Conservation (phyloP, 2,888 invertebrate genomes). For the Diarsia mendica region DNA sequence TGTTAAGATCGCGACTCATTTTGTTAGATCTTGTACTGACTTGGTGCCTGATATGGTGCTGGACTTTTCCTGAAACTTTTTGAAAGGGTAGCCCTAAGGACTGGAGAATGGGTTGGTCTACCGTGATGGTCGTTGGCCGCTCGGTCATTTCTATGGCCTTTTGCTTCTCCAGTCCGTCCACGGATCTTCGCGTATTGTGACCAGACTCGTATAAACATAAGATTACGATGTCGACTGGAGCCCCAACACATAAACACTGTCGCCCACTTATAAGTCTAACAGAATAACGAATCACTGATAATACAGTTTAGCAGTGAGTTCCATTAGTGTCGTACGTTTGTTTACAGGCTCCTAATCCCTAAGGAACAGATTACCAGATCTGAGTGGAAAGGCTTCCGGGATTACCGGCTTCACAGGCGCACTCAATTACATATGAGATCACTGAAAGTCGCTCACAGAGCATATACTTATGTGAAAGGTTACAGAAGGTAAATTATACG, state of each 20-base stretch:
- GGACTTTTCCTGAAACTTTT: not conserved
- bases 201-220: not conserved
- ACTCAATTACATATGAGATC: constrained; percentile 44
- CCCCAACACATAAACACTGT: not conserved
- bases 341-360: constrained; percentile 34
- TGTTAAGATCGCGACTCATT: too few relatives aligned
- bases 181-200: not conserved
- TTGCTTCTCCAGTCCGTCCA: not conserved
- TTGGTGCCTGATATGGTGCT: too few relatives aligned
- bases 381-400: constrained; percentile 35
- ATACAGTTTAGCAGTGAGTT: not conserved
- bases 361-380: constrained; percentile 43
- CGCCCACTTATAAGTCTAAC: not conserved
- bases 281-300: not conserved
- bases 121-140: not conserved
- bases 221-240: not conserved
- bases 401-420: constrained; percentile 31
- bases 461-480: not conserved
- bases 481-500: not conserved
- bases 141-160: not conserved
- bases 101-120: not conserved
- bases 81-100: not conserved
- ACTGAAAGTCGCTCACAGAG: constrained; percentile 9
- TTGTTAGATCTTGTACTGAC: too few relatives aligned
- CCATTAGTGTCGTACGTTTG: constrained; percentile 17